Base-by-base conservation (phyloP, 1,140 invertebrate genomes). In the Conus betulinus region DNA sequence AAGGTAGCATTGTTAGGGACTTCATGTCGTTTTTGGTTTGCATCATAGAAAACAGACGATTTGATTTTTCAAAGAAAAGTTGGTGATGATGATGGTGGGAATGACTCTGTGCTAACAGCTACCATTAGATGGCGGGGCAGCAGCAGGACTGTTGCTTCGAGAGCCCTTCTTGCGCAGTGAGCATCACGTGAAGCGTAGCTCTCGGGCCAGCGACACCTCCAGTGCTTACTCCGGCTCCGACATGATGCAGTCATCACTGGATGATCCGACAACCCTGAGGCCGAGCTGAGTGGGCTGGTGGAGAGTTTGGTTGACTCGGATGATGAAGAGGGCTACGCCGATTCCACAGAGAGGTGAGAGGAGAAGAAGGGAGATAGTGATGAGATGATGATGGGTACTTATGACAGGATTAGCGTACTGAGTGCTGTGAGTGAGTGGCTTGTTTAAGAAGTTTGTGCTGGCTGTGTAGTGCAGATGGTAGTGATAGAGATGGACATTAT, bases 141-240 rank as follows among this genome's bases (percentile, higher is more conserved):
- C 85, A 15, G 85, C 53, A 51, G 71, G 71, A 27, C 25, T 78
- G 51, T 53, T 79, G 85, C 39, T 87, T 8, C 71, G 85, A 25
- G 85, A 87, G 10, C 85, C 85, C 20, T 87, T 57, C 53, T n/a
- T 87, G 85, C 85, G 85, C n/a, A 51, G 71, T 15, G 85, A 87
- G 15, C 85, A 78, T n/a, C 71, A 74, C 27, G 15, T 87, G 91
- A 98, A 97, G 93, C 96, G 97, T 88, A 97, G 97, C 92, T 98
- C 97, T 27, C 98, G 98, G 94, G 98, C 98, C 55, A 98, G 98
- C 94, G 98, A 99, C 95, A 99, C 98, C 5, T 98, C 98, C 95
- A 98, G 98, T 89, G 98, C 94, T 17, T 99, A 99, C 95, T 98
- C 98, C 92, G 98, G 98, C 57, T 98, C 98, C 84, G 98, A 99